A percentile compares a stretch with the other conserved stretches of the same genome.
Conservation (phyloP, 2,888 invertebrate species). For the Apamea monoglypha region DNA sequence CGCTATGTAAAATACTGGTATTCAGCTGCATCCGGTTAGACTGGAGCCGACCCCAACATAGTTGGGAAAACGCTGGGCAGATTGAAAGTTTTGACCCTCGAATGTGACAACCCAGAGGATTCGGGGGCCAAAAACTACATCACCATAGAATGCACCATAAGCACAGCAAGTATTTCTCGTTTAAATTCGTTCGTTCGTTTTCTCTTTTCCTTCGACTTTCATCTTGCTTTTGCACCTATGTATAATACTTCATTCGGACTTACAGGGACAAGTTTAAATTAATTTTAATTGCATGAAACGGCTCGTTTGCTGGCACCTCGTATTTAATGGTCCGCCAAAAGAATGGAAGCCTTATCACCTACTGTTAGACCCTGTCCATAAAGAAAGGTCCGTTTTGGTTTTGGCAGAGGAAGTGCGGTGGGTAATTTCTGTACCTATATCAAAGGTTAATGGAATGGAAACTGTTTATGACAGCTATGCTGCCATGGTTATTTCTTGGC, state of each 20-base stretch:
- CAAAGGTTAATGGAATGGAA: slow-evolving; percentile 26
- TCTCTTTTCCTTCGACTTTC: too few relatives aligned
- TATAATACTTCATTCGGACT: not conserved
- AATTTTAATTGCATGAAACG: slow-evolving; percentile 1
- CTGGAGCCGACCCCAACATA: not conserved
- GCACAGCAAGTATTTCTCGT: not conserved
- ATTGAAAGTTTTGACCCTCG: too few relatives aligned
- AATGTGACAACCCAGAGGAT: not conserved
- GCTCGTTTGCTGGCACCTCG: slow-evolving; percentile 6
- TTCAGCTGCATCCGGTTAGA: not conserved
- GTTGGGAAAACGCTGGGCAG: not conserved
- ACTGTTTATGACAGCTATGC: not conserved
- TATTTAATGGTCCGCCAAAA: slow-evolving; percentile 36
- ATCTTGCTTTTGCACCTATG: not conserved
- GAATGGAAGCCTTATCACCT: slow-evolving; percentile 48
- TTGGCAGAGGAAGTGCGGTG: not conserved
- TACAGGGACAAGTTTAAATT: not conserved
- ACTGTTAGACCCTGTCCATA: slow-evolving; percentile 52
- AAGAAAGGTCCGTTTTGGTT: slow-evolving; percentile 35
- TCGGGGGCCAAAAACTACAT: not conserved
- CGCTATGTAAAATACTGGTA: too few relatives aligned
- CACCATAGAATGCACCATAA: not conserved
- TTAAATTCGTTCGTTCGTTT: too few relatives aligned
- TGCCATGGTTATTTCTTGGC: not conserved
- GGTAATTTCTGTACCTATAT: not conserved